These are phyloP conservation scores for Pachliopta kotzebuea DNA, from an alignment of 2,888 invertebrate genomes.

Conservation along the genomic window DNA sequence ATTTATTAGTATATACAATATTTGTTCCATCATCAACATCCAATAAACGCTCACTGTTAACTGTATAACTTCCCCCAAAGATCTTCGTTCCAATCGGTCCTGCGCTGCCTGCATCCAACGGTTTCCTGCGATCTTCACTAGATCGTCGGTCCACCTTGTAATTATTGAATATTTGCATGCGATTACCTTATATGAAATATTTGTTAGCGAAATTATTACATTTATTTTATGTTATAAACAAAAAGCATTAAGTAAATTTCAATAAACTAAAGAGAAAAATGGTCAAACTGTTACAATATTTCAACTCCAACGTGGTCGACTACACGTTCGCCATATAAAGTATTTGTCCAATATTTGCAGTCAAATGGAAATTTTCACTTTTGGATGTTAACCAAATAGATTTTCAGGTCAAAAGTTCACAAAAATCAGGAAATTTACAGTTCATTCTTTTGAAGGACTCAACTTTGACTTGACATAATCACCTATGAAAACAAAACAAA, in stretches of 20 bases:
- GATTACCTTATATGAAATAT: neutral
- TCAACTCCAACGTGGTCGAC: conserved; percentile 14
- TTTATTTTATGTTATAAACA: neutral
- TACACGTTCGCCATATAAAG: conserved; percentile 18
- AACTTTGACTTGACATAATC: neutral
- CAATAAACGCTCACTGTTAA: too few relatives aligned
- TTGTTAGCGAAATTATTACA: neutral
- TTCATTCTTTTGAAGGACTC: neutral
- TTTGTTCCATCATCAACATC: too few relatives aligned
- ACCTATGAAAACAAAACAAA: too few relatives aligned
- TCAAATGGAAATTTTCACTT: conserved; percentile 22
- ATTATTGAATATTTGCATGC: too few relatives aligned
- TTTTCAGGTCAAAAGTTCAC: conserved; percentile 11
- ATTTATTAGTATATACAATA: too few relatives aligned
- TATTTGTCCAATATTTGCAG: conserved; percentile 26
- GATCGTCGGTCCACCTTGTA: too few relatives aligned
- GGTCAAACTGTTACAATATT: conserved; percentile 14
- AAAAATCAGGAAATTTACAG: conserved; percentile 5
- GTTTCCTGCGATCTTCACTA: too few relatives aligned
- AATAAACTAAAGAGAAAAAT: conserved; percentile 1
- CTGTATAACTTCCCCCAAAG: too few relatives aligned
- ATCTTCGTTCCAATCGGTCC: too few relatives aligned
- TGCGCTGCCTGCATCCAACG: too few relatives aligned
- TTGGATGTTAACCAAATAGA: conserved; percentile 20
- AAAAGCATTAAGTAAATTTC: neutral